Evolutionary conservation across 2,113 vertebrate genomes (phyloP), one percentile per base, ranked within the genome.

Genomic region (Dunckerocampus dactyliophorus): DNA sequence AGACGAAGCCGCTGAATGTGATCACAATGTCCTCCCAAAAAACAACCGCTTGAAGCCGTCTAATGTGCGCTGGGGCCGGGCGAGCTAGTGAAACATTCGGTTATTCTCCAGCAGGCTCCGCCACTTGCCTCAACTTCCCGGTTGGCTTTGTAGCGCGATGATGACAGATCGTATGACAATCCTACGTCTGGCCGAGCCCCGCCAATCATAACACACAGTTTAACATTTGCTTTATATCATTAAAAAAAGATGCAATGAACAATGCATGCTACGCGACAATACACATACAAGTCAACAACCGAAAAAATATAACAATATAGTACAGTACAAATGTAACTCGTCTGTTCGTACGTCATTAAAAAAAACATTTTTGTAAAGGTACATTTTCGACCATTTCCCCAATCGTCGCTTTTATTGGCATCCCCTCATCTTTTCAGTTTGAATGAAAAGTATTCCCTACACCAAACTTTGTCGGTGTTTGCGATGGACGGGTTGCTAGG

Each of bases 81-180:
- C 47, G 66, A 59, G 28, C 64, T 63, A 49, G 67, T 8, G 67
- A 50, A 77, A 53, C 50, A 6, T 37, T 6, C 46, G 24, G 42
- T 48, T 68, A 22, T 65, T 21, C 67, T 63, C 83, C 74, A 78
- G 76, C 60, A 64, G 67, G 77, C 79, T 80, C 69, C 37, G 69
- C 74, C 83, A 82, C 77, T 86, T 87, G 76, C 72, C 71, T 76
- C 83, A 87, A 90, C 90, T 91, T 91, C 88, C 85, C 84, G 77
- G 83, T 85, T 85, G 66, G 77, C 87, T 78, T 88, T 48, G 77
- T 82, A 80, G 80, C 64, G 75, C 68, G 80, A 82, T 70, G 85
- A 86, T 87, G 88, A 89, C 89, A 84, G 88, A 86, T 81, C 89
- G 85, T 59, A 74, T 85, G 85, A 82, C 84, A 81, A 77, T 60